Conservation (phyloP, 2,797 vertebrate species). For the Falco concolor region DNA sequence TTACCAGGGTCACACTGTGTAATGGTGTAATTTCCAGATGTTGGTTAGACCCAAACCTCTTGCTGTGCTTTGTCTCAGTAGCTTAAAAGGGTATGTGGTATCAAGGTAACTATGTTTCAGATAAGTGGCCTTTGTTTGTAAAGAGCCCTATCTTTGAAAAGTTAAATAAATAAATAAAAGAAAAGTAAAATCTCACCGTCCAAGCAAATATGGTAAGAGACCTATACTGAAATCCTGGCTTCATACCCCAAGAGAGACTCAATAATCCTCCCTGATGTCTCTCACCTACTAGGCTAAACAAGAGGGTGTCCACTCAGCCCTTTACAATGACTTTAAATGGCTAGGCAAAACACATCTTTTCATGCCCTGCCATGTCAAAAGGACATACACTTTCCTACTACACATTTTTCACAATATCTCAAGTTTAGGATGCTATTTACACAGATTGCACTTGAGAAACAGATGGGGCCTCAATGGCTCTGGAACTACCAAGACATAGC, state of each 20-base stretch:
- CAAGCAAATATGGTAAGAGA: background rate
- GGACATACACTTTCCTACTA: background rate
- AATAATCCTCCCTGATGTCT: background rate
- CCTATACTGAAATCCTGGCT: background rate
- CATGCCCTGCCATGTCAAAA: background rate
- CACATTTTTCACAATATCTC: background rate
- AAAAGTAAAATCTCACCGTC: background rate
- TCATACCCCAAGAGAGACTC: background rate
- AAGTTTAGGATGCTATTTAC: background rate
- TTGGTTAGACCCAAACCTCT: background rate
- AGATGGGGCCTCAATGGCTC: background rate
- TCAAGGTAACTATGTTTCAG: background rate
- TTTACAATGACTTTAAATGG: background rate
- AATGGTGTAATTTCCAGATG: background rate
- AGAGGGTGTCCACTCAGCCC: background rate
- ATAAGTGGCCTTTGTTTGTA: background rate
- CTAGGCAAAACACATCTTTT: background rate
- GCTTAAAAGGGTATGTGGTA: background rate
- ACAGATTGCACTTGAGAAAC: background rate
- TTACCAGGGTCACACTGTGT: background rate
- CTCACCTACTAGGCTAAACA: background rate
- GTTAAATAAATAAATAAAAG: background rate
- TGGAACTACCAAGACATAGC: background rate
- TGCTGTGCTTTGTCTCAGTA: background rate
- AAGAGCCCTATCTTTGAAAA: background rate